Evolutionary conservation across 2,797 vertebrate genomes (phyloP).

Genomic region (Margarornis squamiger): DNA sequence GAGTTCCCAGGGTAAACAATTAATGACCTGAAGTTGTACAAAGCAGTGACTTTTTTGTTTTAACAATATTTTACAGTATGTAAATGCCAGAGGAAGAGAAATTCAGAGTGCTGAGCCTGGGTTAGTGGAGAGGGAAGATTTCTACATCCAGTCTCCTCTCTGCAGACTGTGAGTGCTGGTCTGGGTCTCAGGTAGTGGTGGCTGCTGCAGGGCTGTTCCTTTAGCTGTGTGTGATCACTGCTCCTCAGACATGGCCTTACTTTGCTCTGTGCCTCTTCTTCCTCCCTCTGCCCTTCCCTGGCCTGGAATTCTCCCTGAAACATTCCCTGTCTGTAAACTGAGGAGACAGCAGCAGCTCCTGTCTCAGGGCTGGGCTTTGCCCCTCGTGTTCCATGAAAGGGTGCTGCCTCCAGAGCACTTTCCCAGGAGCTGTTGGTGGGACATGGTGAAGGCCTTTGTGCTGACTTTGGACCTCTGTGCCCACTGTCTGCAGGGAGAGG

Average conservation of each 20-base stretch:
- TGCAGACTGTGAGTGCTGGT: background rate
- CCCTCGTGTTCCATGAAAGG: rapidly evolving
- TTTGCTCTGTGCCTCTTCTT: background rate
- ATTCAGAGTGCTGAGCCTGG: background rate
- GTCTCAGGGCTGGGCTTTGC: background rate
- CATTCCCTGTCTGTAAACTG: background rate
- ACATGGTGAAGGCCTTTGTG: background rate
- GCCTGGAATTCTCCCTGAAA: background rate
- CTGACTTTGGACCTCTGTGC: background rate
- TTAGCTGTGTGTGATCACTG: background rate
- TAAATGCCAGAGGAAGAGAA: background rate
- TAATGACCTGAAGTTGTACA: background rate
- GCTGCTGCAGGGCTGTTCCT: background rate
- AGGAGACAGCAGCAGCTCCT: background rate
- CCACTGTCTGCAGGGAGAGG: background rate
- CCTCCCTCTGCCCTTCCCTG: background rate
- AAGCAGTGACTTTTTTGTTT: background rate
- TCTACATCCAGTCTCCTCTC: background rate
- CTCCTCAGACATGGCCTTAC: background rate
- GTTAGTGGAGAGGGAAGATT: background rate
- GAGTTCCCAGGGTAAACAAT: background rate
- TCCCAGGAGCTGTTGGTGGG: background rate
- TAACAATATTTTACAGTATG: background rate
- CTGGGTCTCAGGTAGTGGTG: rapidly evolving
- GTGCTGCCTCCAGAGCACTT: background rate